Conservation (phyloP, 1,140 invertebrate genomes). For the Macrobrachium rosenbergii region DNA sequence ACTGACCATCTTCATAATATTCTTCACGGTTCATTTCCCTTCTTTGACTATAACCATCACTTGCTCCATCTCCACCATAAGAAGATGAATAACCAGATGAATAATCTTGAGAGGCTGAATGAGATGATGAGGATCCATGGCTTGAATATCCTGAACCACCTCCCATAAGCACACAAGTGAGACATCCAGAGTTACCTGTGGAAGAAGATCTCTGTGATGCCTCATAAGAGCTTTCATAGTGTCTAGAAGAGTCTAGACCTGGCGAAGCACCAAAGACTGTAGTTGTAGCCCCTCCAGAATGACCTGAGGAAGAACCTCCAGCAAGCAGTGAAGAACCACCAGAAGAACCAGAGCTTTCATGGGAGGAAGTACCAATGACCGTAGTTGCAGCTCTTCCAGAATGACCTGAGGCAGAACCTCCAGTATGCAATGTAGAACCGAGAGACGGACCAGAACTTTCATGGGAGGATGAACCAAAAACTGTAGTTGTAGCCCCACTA, state of each 20-base stretch:
- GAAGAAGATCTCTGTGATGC: not conserved
- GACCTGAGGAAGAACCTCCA: too few relatives aligned
- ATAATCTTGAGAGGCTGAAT: not conserved
- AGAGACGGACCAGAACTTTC: not conserved
- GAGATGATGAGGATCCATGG: constrained; percentile 9
- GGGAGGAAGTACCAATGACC: too few relatives aligned
- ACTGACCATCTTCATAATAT: constrained; percentile 43
- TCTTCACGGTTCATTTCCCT: constrained; percentile 35
- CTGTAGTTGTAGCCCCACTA: not conserved
- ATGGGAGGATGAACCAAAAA: not conserved
- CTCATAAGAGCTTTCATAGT: not conserved
- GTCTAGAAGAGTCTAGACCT: not conserved
- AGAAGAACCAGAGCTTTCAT: too few relatives aligned
- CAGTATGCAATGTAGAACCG: too few relatives aligned
- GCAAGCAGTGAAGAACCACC: too few relatives aligned
- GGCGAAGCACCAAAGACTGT: too few relatives aligned
- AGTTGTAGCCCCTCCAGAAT: too few relatives aligned
- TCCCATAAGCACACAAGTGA: constrained; percentile 33
- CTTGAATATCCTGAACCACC: constrained; percentile 1
- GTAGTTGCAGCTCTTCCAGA: too few relatives aligned
- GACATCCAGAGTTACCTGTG: constrained; percentile 22
- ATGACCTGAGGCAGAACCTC: too few relatives aligned
- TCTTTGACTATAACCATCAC: constrained; percentile 20
- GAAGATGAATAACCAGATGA: not conserved
- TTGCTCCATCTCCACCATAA: not conserved